phyloP scores from a whole-genome alignment of 2,888 invertebrate genomes.

The Lobophora halterata region DNA sequence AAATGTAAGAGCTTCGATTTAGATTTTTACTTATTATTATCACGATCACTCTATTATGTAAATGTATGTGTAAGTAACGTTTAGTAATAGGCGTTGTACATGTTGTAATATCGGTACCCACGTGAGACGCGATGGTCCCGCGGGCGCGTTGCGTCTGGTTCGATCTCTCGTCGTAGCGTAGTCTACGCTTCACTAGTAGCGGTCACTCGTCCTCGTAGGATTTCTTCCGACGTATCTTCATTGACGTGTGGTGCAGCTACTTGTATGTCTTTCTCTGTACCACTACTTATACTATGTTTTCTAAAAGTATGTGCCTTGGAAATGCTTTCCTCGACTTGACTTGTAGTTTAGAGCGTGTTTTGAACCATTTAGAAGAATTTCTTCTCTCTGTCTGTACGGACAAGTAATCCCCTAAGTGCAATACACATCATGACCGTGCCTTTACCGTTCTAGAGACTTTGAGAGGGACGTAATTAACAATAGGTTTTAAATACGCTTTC shows the following conservation, averaged over 20 bases:
- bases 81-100: conserved; percentile 33
- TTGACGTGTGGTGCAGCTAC: conserved; percentile 49
- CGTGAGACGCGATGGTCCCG: conserved; percentile 17
- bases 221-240: conserved; percentile 55
- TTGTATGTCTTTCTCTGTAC: conserved; percentile 52
- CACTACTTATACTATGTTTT: conserved; percentile 72
- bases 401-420: conserved; percentile 75
- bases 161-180: conserved; percentile 44
- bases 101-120: conserved; percentile 22
- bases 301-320: conserved; percentile 80
- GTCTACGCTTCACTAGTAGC: conserved; percentile 59
- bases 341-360: conserved; percentile 76
- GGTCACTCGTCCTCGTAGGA: conserved; percentile 61
- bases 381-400: conserved; percentile 75
- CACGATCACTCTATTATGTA: conserved; percentile 27
- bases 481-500: conserved; percentile 71
- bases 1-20: conserved; percentile 68
- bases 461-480: conserved; percentile 80
- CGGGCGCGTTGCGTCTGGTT: conserved; percentile 14
- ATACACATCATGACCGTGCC: conserved; percentile 81
- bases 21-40: conserved; percentile 55
- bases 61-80: conserved; percentile 35
- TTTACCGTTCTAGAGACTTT: conserved; percentile 80
- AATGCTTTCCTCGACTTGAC: conserved; percentile 77
- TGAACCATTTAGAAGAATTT: conserved; percentile 74